Evolutionary conservation across 2,113 vertebrate species (phyloP), one percentile per base, ranked within the genome.

Genomic region (Alligator mississippiensis): DNA sequence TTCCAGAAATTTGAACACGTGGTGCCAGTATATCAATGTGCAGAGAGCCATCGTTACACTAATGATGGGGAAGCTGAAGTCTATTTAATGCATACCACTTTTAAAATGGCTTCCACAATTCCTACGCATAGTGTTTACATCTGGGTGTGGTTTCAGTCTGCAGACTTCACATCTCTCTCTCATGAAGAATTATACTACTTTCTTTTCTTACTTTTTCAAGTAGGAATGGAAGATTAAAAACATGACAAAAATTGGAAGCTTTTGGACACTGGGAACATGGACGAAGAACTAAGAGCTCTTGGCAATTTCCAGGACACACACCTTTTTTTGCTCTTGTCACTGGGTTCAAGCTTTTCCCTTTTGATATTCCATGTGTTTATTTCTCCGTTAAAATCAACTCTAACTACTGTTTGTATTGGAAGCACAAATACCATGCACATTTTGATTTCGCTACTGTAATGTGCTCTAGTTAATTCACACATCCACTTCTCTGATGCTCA

Each of bases 401-500:
- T 6, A 75, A 63, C 11, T 11, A 7, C 4, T 85, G 72, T 77
- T 4, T 22, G 64, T 27, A 66, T 57, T 18, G n/a, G 18, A 82
- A 19, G 57, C 14, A 24, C 62, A 15, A 57, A 11, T 64, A 6
- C 13, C n/a, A 7, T 27, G 55, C 2, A n/a, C 3, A 2, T 58
- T 85, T 84, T 27, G 2, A 18, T 27, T 38, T 21, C 63, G 14
- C 3, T 6, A 8, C 4, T 5, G 11, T 63, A 54, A 5, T 13
- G 6, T 1, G 1, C 64, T 61, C 34, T 78, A 24, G 9, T 63
- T 17, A 19, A n/a, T 63, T 21, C 38, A 62, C 66, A 47, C 10
- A 9, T 5, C 28, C 7, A 15, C 0, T 0, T 2, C 5, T 4
- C 3, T 9, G 4, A 57, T 9, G 1, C 25, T 54, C 68, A 21